Percentiles rank a stretch among this genome's conserved stretches.
phyloP scores from a whole-genome alignment of 1,140 invertebrate genomes.

The Heliothis virescens region DNA sequence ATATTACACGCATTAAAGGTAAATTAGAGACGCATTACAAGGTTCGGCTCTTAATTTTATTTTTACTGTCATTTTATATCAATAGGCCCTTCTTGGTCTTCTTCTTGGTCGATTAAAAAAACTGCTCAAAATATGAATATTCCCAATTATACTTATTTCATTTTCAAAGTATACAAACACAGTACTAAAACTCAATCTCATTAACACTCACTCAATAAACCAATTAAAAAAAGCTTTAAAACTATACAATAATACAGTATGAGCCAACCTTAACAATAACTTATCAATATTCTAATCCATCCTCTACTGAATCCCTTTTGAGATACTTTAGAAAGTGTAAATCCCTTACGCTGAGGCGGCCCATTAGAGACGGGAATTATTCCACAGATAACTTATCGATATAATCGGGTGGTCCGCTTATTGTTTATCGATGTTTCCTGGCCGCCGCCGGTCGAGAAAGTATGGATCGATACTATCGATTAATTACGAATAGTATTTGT shows the following conservation, averaged over 20 bases:
- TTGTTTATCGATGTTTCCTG: constrained; percentile 80
- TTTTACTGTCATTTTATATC: too few relatives aligned
- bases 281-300: constrained; percentile 81
- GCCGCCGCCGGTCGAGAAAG: constrained; percentile 71
- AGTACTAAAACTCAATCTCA: too few relatives aligned
- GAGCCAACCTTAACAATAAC: constrained; percentile 45
- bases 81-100: too few relatives aligned
- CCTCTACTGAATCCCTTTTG: constrained; percentile 66
- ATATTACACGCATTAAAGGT: too few relatives aligned
- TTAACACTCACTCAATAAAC: background rate
- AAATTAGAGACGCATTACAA: too few relatives aligned
- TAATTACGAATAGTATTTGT: constrained; percentile 78
- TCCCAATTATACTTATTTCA: too few relatives aligned
- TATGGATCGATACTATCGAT: constrained; percentile 79
- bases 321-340: constrained; percentile 84
- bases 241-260: background rate
- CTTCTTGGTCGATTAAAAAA: too few relatives aligned
- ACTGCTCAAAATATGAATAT: too few relatives aligned
- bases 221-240: background rate
- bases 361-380: constrained; percentile 79
- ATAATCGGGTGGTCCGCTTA: constrained; percentile 79
- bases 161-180: too few relatives aligned
- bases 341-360: constrained; percentile 76
- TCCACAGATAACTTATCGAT: constrained; percentile 79
- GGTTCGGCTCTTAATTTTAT: too few relatives aligned